Evolutionary conservation across 2,888 invertebrate species (phyloP).

Genomic region (Cistogaster globosa): DNA sequence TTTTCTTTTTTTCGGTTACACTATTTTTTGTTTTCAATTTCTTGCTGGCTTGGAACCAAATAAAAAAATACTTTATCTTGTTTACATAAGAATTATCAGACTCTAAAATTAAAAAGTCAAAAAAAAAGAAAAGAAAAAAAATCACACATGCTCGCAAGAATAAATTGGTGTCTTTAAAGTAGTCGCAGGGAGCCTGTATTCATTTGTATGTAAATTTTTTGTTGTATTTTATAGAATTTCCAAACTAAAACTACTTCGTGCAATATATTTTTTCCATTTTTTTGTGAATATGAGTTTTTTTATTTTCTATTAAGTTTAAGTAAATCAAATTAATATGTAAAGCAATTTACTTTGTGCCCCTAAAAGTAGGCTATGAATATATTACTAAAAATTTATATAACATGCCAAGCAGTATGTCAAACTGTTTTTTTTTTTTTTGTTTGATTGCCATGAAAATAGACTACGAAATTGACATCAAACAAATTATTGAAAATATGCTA

Average conservation of each 20-base stretch:
- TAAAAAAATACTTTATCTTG: constrained; percentile 59
- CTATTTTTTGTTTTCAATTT: neutral
- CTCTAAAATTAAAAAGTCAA: neutral
- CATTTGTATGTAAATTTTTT: constrained; percentile 26
- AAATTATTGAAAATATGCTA: constrained; percentile 7
- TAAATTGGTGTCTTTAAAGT: neutral
- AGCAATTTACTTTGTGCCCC: constrained; percentile 5
- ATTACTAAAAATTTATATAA: constrained; percentile 6
- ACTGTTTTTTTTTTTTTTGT: neutral
- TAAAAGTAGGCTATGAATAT: constrained; percentile 40
- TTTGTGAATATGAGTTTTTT: too few relatives aligned
- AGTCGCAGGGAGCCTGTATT: constrained; percentile 5
- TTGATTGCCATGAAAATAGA: neutral
- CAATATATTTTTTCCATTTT: neutral
- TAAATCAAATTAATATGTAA: constrained; percentile 20
- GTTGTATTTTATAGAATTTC: constrained; percentile 13
- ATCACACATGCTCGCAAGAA: neutral
- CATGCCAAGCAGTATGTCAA: constrained; percentile 15
- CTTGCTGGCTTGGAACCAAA: constrained; percentile 37
- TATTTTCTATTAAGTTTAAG: neutral
- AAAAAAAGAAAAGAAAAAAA: neutral
- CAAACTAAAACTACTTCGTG: neutral
- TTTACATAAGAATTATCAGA: constrained; percentile 60
- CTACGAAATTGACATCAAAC: constrained; percentile 12
- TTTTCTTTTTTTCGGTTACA: neutral